Percentiles rank a stretch among this genome's conserved stretches.
phyloP scores from a whole-genome alignment of 2,797 vertebrate genomes.

The Remorina albescens region DNA sequence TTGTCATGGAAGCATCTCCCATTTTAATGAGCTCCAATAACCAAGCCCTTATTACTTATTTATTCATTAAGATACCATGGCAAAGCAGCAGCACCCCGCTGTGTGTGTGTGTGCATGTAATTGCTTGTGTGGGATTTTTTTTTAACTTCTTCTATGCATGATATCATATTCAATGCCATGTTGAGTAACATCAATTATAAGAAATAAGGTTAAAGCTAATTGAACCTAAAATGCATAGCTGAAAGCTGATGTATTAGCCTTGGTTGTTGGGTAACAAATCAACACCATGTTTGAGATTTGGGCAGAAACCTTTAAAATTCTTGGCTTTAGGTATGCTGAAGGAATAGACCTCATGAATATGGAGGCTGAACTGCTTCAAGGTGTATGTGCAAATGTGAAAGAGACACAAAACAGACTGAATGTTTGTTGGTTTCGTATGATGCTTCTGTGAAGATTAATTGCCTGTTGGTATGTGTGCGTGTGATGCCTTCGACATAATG shows the following conservation, averaged over 20 bases:
- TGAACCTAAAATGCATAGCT: slow-evolving; percentile 46
- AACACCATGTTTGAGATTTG: slow-evolving; percentile 73
- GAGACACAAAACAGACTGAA: slow-evolving; percentile 54
- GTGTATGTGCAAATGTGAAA: slow-evolving; percentile 72
- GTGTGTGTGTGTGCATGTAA: slow-evolving; percentile 60
- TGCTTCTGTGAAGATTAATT: slow-evolving; percentile 79
- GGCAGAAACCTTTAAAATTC: slow-evolving; percentile 68
- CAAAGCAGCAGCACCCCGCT: slow-evolving; percentile 69
- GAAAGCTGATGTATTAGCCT: slow-evolving; percentile 43
- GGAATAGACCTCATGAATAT: slow-evolving; percentile 82
- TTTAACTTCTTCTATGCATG: background rate
- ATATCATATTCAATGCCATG: slow-evolving; percentile 48
- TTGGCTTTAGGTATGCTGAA: slow-evolving; percentile 65
- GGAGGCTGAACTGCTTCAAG: slow-evolving; percentile 80
- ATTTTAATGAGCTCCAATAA: slow-evolving; percentile 87
- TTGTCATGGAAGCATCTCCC: slow-evolving; percentile 77
- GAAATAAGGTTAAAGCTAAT: slow-evolving; percentile 61
- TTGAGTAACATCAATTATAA: slow-evolving; percentile 47
- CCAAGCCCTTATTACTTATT: slow-evolving; percentile 82
- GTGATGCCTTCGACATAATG: slow-evolving; percentile 64
- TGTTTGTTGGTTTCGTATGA: slow-evolving; percentile 69
- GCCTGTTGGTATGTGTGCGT: slow-evolving; percentile 62
- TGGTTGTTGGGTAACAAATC: slow-evolving; percentile 38
- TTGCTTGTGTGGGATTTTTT: slow-evolving; percentile 58
- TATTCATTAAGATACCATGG: slow-evolving; percentile 79